phyloP scores from a whole-genome alignment of 2,797 vertebrate genomes.

The Knipowitschia caucasica region DNA sequence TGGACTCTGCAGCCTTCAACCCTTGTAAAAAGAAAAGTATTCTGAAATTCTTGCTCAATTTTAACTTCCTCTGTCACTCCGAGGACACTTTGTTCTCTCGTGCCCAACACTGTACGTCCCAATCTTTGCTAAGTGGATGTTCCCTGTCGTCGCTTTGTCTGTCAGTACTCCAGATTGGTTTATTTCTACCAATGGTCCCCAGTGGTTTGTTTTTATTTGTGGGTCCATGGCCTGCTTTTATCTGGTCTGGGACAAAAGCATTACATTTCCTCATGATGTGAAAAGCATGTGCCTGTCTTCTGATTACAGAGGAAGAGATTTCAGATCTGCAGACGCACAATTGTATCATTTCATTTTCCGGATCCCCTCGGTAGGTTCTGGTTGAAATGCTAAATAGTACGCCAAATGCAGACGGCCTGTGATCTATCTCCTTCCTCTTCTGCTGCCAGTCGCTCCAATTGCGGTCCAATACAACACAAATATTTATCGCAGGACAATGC shows the following conservation, averaged over 20 bases:
- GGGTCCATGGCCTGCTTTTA: slow-evolving; percentile 26
- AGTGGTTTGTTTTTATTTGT: slow-evolving; percentile 31
- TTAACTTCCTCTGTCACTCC: not conserved
- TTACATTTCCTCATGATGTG: slow-evolving; percentile 18
- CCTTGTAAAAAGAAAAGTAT: not conserved
- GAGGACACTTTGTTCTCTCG: not conserved
- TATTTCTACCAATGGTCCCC: slow-evolving; percentile 13
- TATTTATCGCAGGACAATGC: slow-evolving; percentile 64
- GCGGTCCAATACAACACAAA: slow-evolving; percentile 49
- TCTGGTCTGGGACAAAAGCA: slow-evolving; percentile 25
- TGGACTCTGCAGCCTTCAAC: not conserved
- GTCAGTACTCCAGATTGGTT: not conserved
- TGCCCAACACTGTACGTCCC: not conserved
- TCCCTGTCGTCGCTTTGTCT: not conserved
- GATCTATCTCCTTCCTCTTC: slow-evolving; percentile 23
- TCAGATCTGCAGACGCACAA: slow-evolving; percentile 19
- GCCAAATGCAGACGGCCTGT: slow-evolving; percentile 25
- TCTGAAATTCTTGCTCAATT: not conserved
- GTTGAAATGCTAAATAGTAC: slow-evolving; percentile 37
- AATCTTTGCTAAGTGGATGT: not conserved
- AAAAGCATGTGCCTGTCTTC: slow-evolving; percentile 16
- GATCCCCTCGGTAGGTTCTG: slow-evolving; percentile 24
- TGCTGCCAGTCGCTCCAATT: slow-evolving; percentile 32
- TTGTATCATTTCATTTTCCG: slow-evolving; percentile 29
- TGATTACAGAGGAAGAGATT: slow-evolving; percentile 26